Evolutionary conservation across 2,888 invertebrate species (phyloP).

Genomic region (Cephus pulcher): DNA sequence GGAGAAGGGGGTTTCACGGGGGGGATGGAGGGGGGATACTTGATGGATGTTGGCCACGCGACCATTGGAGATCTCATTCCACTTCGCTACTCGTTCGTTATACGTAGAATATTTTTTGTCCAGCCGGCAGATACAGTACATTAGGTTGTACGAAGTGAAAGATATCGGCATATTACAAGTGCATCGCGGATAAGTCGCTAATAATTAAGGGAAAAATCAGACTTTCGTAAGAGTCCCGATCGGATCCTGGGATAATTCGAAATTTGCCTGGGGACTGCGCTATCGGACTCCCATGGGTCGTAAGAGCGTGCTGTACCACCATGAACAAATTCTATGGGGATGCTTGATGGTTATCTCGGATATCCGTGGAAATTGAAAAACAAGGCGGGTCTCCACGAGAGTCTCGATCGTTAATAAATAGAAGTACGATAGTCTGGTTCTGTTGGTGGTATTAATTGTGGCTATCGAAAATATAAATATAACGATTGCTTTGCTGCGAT

Average conservation of each 20-base stretch:
- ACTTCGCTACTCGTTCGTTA: constrained; percentile 6
- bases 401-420: neutral
- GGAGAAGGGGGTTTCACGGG: neutral
- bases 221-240: constrained; percentile 9
- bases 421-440: neutral
- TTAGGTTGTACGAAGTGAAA: neutral
- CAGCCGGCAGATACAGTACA: neutral
- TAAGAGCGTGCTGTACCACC: neutral
- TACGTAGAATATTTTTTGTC: neutral
- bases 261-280: neutral
- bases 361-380: constrained; percentile 51
- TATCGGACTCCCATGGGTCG: neutral
- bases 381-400: neutral
- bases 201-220: constrained; percentile 56
- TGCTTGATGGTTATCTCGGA: constrained; percentile 51
- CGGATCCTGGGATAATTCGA: neutral
- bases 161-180: neutral
- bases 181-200: constrained; percentile 40
- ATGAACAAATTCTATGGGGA: constrained; percentile 13
- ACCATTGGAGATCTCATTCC: constrained; percentile 8
- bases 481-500: neutral
- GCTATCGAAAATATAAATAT: neutral
- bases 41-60: constrained; percentile 31
- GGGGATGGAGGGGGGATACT: constrained; percentile 5
- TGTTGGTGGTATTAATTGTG: neutral